Evolutionary conservation across 2,888 invertebrate genomes (phyloP).

Genomic region (Chloromyia formosa): DNA sequence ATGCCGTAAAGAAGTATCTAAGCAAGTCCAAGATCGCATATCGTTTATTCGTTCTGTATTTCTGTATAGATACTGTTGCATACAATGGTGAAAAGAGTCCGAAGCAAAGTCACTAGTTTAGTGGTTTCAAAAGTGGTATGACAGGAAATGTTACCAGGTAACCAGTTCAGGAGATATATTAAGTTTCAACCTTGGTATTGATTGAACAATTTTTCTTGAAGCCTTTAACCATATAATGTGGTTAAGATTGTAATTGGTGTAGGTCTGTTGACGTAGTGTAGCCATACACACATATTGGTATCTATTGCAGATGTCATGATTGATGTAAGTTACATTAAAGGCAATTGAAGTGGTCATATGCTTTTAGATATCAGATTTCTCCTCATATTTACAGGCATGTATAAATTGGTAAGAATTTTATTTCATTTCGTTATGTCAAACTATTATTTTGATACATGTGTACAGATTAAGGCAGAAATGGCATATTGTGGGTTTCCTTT

Average conservation of each 20-base stretch:
- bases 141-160: conserved; percentile 43
- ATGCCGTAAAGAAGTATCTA: background rate
- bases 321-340: conserved; percentile 6
- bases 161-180: conserved; percentile 37
- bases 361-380: background rate
- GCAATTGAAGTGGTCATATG: background rate
- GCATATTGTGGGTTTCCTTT: no score
- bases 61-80: background rate
- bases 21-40: background rate
- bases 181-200: conserved; percentile 42
- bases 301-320: conserved; percentile 4
- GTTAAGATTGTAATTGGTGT: background rate
- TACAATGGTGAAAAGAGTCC: background rate
- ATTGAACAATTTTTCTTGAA: conserved; percentile 31
- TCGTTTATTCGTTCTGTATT: background rate
- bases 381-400: no score
- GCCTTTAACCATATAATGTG: conserved; percentile 1
- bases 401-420: no score
- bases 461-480: no score
- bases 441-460: no score
- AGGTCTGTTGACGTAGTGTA: background rate
- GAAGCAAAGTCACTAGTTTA: conserved; percentile 22
- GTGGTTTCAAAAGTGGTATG: conserved; percentile 32
- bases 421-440: no score
- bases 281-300: background rate